phyloP scores from a whole-genome alignment of 2,797 vertebrate species.

The Fundulus diaphanus region DNA sequence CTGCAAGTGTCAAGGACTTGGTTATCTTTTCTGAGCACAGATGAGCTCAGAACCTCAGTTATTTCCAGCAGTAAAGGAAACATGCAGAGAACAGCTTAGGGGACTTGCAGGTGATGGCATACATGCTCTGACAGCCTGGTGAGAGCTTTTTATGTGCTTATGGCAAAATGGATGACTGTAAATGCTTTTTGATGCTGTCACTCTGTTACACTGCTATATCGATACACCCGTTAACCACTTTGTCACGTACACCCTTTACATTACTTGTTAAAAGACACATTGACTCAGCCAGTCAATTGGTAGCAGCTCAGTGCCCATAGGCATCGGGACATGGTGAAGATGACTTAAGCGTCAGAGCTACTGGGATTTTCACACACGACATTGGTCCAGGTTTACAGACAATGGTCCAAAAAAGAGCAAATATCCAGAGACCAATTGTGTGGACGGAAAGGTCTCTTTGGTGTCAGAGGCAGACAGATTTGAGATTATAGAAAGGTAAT shows the following conservation, averaged over 20 bases:
- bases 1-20: slow-evolving; percentile 24
- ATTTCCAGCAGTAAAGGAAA: slow-evolving; percentile 60
- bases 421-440: neutral
- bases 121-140: slow-evolving; percentile 38
- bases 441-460: neutral
- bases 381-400: neutral
- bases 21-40: slow-evolving; percentile 23
- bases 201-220: neutral
- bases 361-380: neutral
- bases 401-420: neutral
- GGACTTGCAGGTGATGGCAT: slow-evolving; percentile 35
- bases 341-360: neutral
- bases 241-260: neutral
- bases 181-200: neutral
- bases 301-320: neutral
- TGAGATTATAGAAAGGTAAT: neutral
- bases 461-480: neutral
- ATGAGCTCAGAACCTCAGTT: slow-evolving; percentile 46
- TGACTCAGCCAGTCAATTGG: no score
- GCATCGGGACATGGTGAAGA: neutral
- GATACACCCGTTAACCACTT: neutral
- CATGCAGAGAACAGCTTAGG: slow-evolving; percentile 73
- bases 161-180: neutral
- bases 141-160: slow-evolving; percentile 15
- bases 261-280: no score